phyloP scores from a whole-genome alignment of 2,888 invertebrate genomes.

The Drosophila diplacantha region DNA sequence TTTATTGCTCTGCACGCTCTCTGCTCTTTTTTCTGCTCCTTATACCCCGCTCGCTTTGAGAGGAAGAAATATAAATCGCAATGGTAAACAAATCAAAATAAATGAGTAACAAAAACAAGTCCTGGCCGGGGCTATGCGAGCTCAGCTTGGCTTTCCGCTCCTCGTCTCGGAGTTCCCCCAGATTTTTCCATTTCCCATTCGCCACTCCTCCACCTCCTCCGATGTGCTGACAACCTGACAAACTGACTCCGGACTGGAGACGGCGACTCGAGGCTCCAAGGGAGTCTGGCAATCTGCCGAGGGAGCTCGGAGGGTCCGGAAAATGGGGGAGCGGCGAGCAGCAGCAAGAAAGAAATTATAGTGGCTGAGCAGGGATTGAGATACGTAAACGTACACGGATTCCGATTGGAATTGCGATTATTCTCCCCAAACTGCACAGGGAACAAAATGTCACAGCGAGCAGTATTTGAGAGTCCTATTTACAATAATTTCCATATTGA shows the following conservation, averaged over 20 bases:
- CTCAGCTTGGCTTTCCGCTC: constrained; percentile 14
- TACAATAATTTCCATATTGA: no score
- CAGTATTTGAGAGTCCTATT: background rate
- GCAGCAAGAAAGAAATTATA: constrained; percentile 40
- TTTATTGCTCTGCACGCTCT: constrained; percentile 64
- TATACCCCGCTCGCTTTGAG: constrained; percentile 15
- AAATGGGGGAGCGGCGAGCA: constrained; percentile 10
- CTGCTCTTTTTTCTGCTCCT: constrained; percentile 33
- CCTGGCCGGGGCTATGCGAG: constrained; percentile 34
- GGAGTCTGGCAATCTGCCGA: constrained; percentile 62
- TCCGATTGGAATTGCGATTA: constrained; percentile 42
- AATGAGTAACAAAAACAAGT: constrained; percentile 70
- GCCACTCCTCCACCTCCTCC: constrained; percentile 26
- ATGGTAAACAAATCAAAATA: constrained; percentile 73
- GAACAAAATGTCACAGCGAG: constrained; percentile 2
- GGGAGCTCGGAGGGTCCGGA: constrained; percentile 15
- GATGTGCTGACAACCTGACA: constrained; percentile 71
- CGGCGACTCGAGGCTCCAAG: constrained; percentile 37
- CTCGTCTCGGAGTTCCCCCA: constrained; percentile 1
- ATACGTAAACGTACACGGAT: constrained; percentile 33
- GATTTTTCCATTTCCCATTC: constrained; percentile 10
- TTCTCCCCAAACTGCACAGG: constrained; percentile 13
- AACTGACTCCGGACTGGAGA: constrained; percentile 56
- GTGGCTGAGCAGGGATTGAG: constrained; percentile 51
- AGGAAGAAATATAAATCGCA: constrained; percentile 71